These are phyloP conservation scores for Dicrostonyx torquatus DNA, from an alignment of 2,797 vertebrate genomes.

Conservation along the genomic window DNA sequence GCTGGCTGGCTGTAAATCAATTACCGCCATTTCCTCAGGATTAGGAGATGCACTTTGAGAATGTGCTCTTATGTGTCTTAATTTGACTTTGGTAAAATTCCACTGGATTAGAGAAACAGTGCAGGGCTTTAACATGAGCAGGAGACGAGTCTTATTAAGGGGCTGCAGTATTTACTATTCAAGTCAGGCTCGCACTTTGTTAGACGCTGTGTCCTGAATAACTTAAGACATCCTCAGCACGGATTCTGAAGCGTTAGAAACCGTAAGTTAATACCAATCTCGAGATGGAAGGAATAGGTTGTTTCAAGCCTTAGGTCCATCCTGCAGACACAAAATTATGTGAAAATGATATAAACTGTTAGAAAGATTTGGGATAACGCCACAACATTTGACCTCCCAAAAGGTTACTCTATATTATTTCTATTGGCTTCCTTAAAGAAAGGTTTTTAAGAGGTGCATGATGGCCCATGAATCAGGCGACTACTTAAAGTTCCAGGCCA, in stretches of 20 bases:
- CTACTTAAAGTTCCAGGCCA: background rate
- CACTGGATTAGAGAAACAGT: conserved; percentile 61
- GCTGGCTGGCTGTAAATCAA: conserved; percentile 82
- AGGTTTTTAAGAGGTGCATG: conserved; percentile 6
- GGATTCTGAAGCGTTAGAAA: conserved; percentile 72
- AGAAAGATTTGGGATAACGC: conserved; percentile 4
- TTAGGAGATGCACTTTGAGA: conserved; percentile 67
- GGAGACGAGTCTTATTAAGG: conserved; percentile 68
- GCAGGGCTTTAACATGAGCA: conserved; percentile 60
- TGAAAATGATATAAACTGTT: conserved; percentile 22
- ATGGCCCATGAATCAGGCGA: background rate
- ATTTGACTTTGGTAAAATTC: conserved; percentile 74
- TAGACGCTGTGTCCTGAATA: conserved; percentile 76
- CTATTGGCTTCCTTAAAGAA: conserved; percentile 39
- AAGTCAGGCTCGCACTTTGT: conserved; percentile 70
- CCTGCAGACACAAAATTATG: conserved; percentile 20
- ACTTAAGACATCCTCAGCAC: conserved; percentile 58
- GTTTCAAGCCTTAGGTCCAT: background rate
- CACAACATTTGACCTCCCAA: background rate
- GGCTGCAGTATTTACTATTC: conserved; percentile 73
- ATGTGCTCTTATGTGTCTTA: conserved; percentile 68
- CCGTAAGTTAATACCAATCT: conserved; percentile 7
- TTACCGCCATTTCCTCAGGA: conserved; percentile 77
- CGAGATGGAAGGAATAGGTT: background rate
- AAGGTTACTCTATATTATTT: background rate